A percentile compares a stretch with the other conserved stretches of the same genome.
Conservation (phyloP, 2,888 invertebrate species). For the Aporophyla nigra region DNA sequence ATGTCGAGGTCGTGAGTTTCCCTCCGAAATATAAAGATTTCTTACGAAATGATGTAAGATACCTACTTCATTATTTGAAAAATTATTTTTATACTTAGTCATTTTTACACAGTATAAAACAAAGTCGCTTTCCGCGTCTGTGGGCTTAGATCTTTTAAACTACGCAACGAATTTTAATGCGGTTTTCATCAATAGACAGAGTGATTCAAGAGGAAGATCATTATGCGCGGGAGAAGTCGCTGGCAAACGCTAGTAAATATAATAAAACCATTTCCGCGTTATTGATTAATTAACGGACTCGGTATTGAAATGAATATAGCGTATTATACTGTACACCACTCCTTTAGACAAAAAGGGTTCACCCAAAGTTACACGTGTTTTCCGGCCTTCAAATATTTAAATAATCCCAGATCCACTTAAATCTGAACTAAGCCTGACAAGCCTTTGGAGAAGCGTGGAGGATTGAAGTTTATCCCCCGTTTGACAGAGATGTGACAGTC, state of each 20-base stretch:
- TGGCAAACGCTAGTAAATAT: no score
- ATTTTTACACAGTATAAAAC: no score
- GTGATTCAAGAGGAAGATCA: no score
- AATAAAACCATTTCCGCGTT: no score
- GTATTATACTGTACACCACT: no score
- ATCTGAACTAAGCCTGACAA: slow-evolving; percentile 5
- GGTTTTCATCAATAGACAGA: no score
- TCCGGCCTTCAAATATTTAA: not conserved
- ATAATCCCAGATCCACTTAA: not conserved
- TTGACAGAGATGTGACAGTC: slow-evolving; percentile 28
- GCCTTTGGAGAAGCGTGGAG: not conserved
- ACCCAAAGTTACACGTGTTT: not conserved
- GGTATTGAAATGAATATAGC: no score
- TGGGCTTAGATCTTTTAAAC: no score
- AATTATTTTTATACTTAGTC: not conserved
- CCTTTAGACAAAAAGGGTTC: not conserved
- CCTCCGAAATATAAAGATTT: not conserved
- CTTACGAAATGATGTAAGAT: not conserved
- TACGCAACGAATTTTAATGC: no score
- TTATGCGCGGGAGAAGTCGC: no score
- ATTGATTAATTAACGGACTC: no score
- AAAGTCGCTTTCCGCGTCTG: no score
- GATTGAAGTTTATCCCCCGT: slow-evolving; percentile 23
- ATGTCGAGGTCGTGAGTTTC: not conserved
- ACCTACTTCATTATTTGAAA: not conserved